Base-by-base conservation (phyloP, 2,113 vertebrate species). In the Acanthochromis polyacanthus region DNA sequence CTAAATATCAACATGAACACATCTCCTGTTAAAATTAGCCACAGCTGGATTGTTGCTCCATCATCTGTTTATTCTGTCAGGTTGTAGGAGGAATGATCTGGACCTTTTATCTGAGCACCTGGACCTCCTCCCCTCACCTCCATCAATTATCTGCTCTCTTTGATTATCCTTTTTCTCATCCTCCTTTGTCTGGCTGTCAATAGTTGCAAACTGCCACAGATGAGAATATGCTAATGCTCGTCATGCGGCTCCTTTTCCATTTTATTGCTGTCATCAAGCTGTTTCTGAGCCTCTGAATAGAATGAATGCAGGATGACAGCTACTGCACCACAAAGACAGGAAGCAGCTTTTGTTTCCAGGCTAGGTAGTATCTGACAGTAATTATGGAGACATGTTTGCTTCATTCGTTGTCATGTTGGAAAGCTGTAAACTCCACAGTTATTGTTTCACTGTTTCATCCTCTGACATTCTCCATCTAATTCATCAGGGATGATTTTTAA, bases 101-200 rank as follows among this genome's bases (percentile, higher is more conserved):
- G 82, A 52, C 56, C 82, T 50, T 84, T 76, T 74, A 56, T 82
- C 71, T 75, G 20, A 69, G 83, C 92, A 93, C 92, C 90, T 92
- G 91, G 75, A 72, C 50, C 40, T 58, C 65, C 79, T 25, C 61
- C 62, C 52, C 51, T 19, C 75, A 43, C 68, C 66, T 62, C 48
- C 73, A 60, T 82, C 75, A 75, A 82, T 89, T 80, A 88, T 60
- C 82, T 77, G 56, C 46, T 83, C 86, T 83, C 89, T 92, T 92
- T 90, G 89, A 93, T 93, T 87, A 87, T 85, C 82, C 86, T 78
- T 88, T 43, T 81, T 90, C 80, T 84, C 79, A 84, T 91, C 85
- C 73, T 80, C 68, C 86, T 84, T 92, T 93, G 85, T 89, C 75
- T 52, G 55, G 28, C 16, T 3, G 45, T 68, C 17, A 17, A 73